Evolutionary conservation across 2,113 vertebrate genomes (phyloP).

Genomic region (Etheostoma cragini): DNA sequence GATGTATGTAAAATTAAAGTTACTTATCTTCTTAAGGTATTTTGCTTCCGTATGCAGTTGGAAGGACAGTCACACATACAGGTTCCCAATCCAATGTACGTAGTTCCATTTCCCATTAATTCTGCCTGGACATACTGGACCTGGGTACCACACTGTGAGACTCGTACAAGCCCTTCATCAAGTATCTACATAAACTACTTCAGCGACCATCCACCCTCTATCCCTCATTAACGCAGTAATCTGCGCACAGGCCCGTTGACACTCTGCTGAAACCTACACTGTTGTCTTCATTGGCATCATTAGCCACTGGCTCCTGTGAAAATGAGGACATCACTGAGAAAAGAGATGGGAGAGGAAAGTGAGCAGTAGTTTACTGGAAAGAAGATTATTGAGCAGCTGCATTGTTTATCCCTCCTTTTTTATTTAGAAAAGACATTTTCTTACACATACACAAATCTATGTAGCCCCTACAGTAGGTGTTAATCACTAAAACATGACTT

Average conservation of each 20-base stretch:
- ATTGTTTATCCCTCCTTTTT: neutral
- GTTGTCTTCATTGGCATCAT: conserved; percentile 42
- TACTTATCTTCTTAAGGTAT: neutral
- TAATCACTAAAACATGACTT: neutral
- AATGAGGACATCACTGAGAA: conserved; percentile 10
- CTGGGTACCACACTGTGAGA: neutral
- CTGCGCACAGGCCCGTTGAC: conserved; percentile 46
- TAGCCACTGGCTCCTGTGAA: conserved; percentile 29
- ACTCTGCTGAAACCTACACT: conserved; percentile 40
- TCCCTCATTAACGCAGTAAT: conserved; percentile 44
- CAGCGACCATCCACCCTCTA: conserved; percentile 16
- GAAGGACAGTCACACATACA: neutral
- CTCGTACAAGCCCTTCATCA: conserved; percentile 32
- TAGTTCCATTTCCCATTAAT: neutral
- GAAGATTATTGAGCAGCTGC: neutral
- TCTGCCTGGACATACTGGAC: neutral
- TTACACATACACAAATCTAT: neutral
- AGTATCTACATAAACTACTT: conserved; percentile 32
- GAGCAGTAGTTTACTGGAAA: neutral
- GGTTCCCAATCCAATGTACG: neutral
- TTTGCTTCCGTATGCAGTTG: neutral
- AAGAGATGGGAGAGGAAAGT: neutral
- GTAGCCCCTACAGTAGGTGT: neutral
- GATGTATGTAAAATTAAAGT: neutral
- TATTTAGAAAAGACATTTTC: neutral